Base-by-base conservation (phyloP, 2,797 vertebrate genomes). In the Oryzias sinensis region DNA sequence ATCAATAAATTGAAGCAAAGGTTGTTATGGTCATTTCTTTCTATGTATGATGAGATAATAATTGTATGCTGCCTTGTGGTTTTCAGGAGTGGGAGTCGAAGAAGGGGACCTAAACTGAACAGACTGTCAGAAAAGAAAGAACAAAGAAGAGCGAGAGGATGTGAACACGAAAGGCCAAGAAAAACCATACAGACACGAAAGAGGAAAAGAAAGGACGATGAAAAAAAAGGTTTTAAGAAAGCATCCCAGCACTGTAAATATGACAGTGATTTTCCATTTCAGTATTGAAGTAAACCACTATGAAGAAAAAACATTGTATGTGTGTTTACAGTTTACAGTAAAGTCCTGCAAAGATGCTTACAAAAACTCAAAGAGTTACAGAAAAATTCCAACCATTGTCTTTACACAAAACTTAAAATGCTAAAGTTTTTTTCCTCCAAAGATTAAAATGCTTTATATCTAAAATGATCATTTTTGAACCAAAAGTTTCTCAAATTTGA, bases 81-180 rank as follows among this genome's bases (percentile, higher is more conserved):
- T 86, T 89, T 62, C 85, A 98, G 97, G 96, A 97, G 88, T 98
- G 97, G 97, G 97, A 98, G 87, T 95, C 94, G 81, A 98, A 99
- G 88, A 98, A 94, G 83, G 87, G 75, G 53, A 94, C 91, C 75
- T 98, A 94, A 87, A 59, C 14, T 49, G 53, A 72, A 59, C 43
- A 0, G 40, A 29, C 44, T 1, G 9, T 44, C 62, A 15, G 53
- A 60, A 51, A 51, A 16, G 24, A 54, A 49, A 60, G 33, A 46
- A 49, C 62, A 17, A 47, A 44, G 18, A 20, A 16, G 40, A 46
- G 59, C 33, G 6, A 46, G 16, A 67, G 43, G 64, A 72, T 18
- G 59, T 65, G 54, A 16, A 55, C 55, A 65, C 40, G 46, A 68
- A 60, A 65, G 51, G 20, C 25, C 16, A 59, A 47, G 33, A 56